Evolutionary conservation across 2,888 invertebrate genomes (phyloP).

Genomic region (Craniophora ligustri): DNA sequence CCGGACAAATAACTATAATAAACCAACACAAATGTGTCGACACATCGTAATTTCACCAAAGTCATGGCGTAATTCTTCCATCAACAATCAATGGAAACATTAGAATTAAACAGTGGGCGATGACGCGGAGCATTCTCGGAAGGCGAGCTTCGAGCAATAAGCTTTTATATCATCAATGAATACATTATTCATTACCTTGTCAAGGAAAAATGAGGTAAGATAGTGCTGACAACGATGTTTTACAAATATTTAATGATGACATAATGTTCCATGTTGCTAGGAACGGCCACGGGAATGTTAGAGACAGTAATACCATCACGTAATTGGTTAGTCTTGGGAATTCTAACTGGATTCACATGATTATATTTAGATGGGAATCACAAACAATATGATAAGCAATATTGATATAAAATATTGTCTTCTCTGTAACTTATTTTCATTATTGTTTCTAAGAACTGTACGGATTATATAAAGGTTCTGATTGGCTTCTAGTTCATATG

Average conservation of each 20-base stretch:
- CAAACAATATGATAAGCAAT: no score
- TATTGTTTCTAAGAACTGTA: no score
- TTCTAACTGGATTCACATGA: constrained; percentile 4
- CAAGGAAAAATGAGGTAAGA: constrained; percentile 45
- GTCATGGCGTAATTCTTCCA: constrained; percentile 24
- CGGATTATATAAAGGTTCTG: no score
- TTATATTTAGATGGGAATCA: not conserved
- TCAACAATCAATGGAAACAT: constrained; percentile 60
- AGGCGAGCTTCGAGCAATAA: constrained; percentile 54
- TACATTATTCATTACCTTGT: constrained; percentile 59
- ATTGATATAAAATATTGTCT: no score
- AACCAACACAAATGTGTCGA: constrained; percentile 13
- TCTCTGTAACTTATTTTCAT: no score
- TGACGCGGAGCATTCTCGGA: constrained; percentile 60
- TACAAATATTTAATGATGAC: constrained; percentile 40
- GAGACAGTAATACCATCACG: not conserved
- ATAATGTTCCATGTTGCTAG: constrained; percentile 19
- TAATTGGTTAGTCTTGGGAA: constrained; percentile 9
- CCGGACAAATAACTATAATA: constrained; percentile 19
- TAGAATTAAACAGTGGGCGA: constrained; percentile 53
- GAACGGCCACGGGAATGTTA: not conserved
- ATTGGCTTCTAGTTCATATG: no score
- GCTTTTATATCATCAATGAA: constrained; percentile 51
- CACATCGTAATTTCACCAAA: constrained; percentile 35
- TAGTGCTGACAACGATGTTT: constrained; percentile 41